phyloP scores from a whole-genome alignment of 1,140 invertebrate genomes.

The Hydropsyche tenuis region DNA sequence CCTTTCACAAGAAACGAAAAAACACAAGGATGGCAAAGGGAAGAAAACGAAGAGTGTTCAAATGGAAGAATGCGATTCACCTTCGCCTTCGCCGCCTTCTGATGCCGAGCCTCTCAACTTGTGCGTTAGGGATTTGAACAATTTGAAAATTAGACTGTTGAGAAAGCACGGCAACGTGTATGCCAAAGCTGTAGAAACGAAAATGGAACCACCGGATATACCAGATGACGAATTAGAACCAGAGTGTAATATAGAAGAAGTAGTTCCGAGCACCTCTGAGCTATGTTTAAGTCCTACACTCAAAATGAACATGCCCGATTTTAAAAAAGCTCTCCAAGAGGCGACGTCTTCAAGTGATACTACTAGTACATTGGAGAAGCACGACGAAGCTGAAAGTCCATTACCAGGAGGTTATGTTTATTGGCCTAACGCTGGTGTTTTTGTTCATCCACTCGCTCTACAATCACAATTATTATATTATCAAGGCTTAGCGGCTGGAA shows the following conservation, averaged over 20 bases:
- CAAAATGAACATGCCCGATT: slow-evolving; percentile 46
- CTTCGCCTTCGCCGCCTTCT: slow-evolving; percentile 55
- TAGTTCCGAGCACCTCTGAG: slow-evolving; percentile 50
- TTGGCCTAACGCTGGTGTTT: slow-evolving; percentile 73
- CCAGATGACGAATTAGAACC: slow-evolving; percentile 65
- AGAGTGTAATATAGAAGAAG: slow-evolving; percentile 59
- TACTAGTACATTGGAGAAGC: slow-evolving; percentile 33
- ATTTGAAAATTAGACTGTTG: slow-evolving; percentile 68
- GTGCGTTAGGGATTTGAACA: slow-evolving; percentile 76
- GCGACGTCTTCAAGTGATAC: slow-evolving; percentile 30
- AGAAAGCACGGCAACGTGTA: slow-evolving; percentile 69
- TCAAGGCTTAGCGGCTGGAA: slow-evolving; percentile 71
- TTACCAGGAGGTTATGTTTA: slow-evolving; percentile 65
- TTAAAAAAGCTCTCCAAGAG: slow-evolving; percentile 47
- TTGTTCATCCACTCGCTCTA: slow-evolving; percentile 75
- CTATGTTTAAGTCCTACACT: slow-evolving; percentile 44
- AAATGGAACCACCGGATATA: slow-evolving; percentile 64
- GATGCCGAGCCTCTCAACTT: slow-evolving; percentile 83
- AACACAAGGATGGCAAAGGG: slow-evolving; percentile 48
- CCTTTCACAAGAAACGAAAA: slow-evolving; percentile 69
- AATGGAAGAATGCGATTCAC: slow-evolving; percentile 49
- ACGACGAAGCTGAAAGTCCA: slow-evolving; percentile 48
- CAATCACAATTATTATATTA: slow-evolving; percentile 77
- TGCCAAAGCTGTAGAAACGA: slow-evolving; percentile 61
- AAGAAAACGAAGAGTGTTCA: slow-evolving; percentile 41